Conservation (phyloP, 2,797 vertebrate species). For the Monodelphis domestica region DNA sequence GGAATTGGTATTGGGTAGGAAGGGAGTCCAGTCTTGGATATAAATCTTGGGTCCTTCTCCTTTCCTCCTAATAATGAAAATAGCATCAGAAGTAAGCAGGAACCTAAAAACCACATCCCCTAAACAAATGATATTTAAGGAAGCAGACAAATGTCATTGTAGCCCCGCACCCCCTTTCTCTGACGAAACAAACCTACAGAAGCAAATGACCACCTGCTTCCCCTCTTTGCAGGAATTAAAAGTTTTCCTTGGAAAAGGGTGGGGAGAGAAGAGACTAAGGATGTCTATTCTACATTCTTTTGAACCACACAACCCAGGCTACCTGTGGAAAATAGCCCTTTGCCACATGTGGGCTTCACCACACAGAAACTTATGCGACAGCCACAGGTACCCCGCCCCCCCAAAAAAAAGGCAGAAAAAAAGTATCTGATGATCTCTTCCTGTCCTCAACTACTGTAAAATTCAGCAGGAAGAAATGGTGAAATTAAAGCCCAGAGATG, state of each 20-base stretch:
- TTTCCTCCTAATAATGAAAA: neutral
- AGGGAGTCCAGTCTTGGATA: neutral
- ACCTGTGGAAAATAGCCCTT: neutral
- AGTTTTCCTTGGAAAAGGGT: neutral
- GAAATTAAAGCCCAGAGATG: neutral
- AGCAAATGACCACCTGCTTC: neutral
- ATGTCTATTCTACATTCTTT: neutral
- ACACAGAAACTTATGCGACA: neutral
- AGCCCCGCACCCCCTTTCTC: neutral
- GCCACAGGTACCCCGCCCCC: neutral
- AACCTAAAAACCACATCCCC: neutral
- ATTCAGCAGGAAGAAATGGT: neutral
- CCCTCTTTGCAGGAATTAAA: neutral
- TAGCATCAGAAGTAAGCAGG: neutral
- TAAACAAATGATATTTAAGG: neutral
- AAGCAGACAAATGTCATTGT: neutral
- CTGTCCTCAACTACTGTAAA: neutral
- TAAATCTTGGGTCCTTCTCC: neutral
- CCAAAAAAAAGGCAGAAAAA: neutral
- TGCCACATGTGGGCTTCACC: neutral
- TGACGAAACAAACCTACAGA: neutral
- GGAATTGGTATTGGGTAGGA: neutral
- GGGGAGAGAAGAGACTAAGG: neutral
- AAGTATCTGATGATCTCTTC: too few relatives aligned
- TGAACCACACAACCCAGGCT: neutral